Percentiles rank a stretch among this genome's conserved stretches.
Conservation (phyloP, 64 coral and sea anemone genomes). For the Astreopora myriophthalma region DNA sequence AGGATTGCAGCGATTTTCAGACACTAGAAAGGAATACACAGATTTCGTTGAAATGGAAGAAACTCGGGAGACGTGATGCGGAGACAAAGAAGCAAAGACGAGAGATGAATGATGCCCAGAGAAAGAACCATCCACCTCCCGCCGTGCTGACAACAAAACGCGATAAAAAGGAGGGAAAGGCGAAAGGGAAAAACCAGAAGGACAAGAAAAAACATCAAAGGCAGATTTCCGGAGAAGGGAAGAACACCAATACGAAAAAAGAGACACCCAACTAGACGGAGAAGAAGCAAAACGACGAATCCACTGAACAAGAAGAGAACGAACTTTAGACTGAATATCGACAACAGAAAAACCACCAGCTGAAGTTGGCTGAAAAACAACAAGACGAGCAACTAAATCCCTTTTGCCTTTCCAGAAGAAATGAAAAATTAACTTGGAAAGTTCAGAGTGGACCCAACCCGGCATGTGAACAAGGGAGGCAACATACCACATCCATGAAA, state of each 20-base stretch:
- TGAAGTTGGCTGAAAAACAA: neutral
- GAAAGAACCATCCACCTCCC: neutral
- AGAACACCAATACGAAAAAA: neutral
- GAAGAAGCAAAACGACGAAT: neutral
- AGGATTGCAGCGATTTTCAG: neutral
- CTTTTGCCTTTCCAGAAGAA: conserved; percentile 24
- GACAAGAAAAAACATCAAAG: neutral
- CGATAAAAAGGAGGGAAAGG: neutral
- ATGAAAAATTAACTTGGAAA: neutral
- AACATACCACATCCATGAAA: conserved; percentile 13
- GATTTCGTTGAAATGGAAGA: neutral
- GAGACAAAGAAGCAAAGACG: too few relatives aligned
- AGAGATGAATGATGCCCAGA: too few relatives aligned
- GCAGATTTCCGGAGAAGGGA: neutral
- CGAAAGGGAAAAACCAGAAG: neutral
- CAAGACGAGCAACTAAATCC: neutral
- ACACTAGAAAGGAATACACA: neutral
- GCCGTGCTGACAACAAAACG: neutral
- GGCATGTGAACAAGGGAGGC: neutral
- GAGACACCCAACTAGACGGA: neutral
- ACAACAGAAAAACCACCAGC: conserved; percentile 14
- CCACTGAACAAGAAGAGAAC: neutral
- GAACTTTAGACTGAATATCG: neutral
- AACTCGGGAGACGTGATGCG: too few relatives aligned
- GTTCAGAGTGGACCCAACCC: neutral